These are phyloP conservation scores for Philopedon plagiatum DNA, from an alignment of 2,888 invertebrate species.

Conservation along the genomic window DNA sequence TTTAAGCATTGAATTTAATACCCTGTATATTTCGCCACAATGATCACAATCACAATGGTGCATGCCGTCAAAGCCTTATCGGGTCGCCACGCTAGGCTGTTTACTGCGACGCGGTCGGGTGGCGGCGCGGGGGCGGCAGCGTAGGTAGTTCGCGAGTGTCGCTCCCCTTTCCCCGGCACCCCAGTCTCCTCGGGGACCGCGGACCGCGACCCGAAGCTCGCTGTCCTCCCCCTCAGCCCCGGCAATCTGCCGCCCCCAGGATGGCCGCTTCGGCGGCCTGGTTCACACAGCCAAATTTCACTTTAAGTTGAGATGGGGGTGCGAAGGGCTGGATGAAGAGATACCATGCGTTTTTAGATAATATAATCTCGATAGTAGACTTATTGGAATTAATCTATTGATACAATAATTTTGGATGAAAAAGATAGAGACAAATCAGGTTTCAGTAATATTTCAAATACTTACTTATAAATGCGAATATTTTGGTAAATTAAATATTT, in stretches of 20 bases:
- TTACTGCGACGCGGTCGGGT: slow-evolving; percentile 43
- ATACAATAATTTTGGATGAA: too few species aligned
- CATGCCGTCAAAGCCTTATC: slow-evolving; percentile 29
- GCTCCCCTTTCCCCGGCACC: slow-evolving; percentile 36
- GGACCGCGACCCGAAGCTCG: slow-evolving; percentile 44
- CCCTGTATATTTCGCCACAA: too few species aligned
- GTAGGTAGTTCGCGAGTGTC: slow-evolving; percentile 40
- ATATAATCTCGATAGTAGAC: too few species aligned
- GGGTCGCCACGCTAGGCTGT: slow-evolving; percentile 38
- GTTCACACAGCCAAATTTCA: slow-evolving; percentile 38
- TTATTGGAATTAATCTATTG: too few species aligned
- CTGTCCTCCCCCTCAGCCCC: slow-evolving; percentile 25
- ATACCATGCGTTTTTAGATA: neutral
- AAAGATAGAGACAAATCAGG: too few species aligned
- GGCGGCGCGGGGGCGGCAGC: slow-evolving; percentile 45
- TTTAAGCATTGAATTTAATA: too few species aligned
- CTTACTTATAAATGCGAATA: too few species aligned
- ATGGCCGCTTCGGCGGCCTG: slow-evolving; percentile 33
- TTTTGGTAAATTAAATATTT: too few species aligned
- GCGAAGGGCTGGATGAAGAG: neutral
- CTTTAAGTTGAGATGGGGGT: neutral
- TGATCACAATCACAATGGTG: slow-evolving; percentile 42
- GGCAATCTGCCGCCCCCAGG: slow-evolving; percentile 42
- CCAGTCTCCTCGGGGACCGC: slow-evolving; percentile 43
- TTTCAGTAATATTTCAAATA: too few species aligned